Evolutionary conservation across 1,140 invertebrate genomes (phyloP), one percentile per base, ranked within the genome.

Genomic region (Drosophila elegans): DNA sequence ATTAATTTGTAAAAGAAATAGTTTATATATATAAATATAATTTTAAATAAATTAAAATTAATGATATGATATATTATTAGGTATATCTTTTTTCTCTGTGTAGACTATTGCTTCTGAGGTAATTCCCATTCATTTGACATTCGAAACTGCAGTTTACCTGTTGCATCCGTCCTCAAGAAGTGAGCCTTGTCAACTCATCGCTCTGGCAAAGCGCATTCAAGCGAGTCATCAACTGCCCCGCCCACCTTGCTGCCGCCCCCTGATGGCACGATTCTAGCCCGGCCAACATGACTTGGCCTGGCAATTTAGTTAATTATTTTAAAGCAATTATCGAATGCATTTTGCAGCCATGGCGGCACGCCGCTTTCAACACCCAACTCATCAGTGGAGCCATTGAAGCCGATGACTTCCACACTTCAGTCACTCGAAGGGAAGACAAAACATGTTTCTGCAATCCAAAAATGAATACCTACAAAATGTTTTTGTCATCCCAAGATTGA

Each of bases 241-340:
- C 32, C 51, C 29, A 32, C 29, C 49, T n/a, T 21, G 6, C 49
- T 13, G 2, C 49, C 49, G 27, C 13, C 12, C 21, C 51, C 9
- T 34, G 21, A 16, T 45, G 75, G 49, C 80, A 80, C 80, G 80
- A 79, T 83, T 83, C 80, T 83, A 39, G 44, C 51, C 56, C 7
- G 55, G 53, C 56, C 56, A 73, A 62, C 54, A 42, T 59, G 71
- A 83, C 42, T 61, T 41, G 42, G 39, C 46, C 46, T 53, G 41
- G 75, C 76, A 76, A 84, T 84, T 79, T 76, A 72, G 64, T 62
- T 76, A 73, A 84, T 85, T 84, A 84, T 71, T 84, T 85, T 49
- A 64, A 51, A 42, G 55, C 60, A 80, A 84, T 84, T 84, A 84
- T 77, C 73, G 57, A 80, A 71, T 76, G 76, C 71, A 79, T 59